Percentiles rank a stretch among this genome's conserved stretches.
These are phyloP conservation scores for Battus philenor DNA, from an alignment of 1,140 invertebrate genomes.

Conservation along the genomic window DNA sequence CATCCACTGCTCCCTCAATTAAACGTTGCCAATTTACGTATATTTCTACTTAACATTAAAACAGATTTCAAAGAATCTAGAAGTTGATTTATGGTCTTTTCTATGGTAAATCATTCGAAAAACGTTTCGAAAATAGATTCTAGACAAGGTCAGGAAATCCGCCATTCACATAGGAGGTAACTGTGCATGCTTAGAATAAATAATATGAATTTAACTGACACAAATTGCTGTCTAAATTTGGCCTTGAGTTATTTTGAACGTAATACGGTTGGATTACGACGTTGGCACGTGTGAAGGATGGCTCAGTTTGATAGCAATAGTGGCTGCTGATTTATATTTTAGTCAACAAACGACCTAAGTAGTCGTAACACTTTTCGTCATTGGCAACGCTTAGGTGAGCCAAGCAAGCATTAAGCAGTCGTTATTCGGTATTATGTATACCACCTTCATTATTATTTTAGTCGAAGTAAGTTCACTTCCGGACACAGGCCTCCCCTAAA, in stretches of 20 bases:
- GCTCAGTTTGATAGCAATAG: too few relatives aligned
- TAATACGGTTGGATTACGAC: too few relatives aligned
- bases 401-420: too few relatives aligned
- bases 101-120: slow-evolving; percentile 13
- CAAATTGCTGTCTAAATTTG: slow-evolving; percentile 5
- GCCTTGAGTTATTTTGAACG: slow-evolving; percentile 3
- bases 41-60: slow-evolving; percentile 20
- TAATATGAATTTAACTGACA: slow-evolving; percentile 9
- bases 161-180: neutral
- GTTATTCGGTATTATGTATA: too few relatives aligned
- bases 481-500: too few relatives aligned
- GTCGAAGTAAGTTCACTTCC: too few relatives aligned
- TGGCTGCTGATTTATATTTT: too few relatives aligned
- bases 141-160: slow-evolving; percentile 18
- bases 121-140: slow-evolving; percentile 12
- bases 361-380: too few relatives aligned
- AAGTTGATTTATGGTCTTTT: slow-evolving; percentile 14
- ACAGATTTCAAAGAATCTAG: slow-evolving; percentile 19
- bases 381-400: too few relatives aligned
- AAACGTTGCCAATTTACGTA: slow-evolving; percentile 18
- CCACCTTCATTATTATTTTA: too few relatives aligned
- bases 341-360: too few relatives aligned
- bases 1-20: slow-evolving; percentile 22
- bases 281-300: too few relatives aligned
- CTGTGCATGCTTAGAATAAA: neutral